Conservation (phyloP, 30 jellyfish, hydroid and myxozoan species). For the Cassiopea andromeda region DNA sequence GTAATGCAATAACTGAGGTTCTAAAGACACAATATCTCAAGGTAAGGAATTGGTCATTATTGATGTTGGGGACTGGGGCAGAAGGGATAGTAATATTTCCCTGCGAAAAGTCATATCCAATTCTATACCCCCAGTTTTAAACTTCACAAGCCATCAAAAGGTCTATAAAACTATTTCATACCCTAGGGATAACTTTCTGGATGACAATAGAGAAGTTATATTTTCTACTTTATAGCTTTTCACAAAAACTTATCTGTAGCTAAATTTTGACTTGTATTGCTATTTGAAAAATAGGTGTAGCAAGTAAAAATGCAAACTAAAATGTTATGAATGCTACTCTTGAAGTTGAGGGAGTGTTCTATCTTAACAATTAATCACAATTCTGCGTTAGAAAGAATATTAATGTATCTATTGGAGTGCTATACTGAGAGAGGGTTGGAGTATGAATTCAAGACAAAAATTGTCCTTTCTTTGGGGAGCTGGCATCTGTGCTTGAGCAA, state of each 20-base stretch:
- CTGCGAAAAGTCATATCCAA: background rate
- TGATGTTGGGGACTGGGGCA: background rate
- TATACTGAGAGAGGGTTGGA: background rate
- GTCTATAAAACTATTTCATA: background rate
- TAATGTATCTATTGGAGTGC: background rate
- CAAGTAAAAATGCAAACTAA: too few species aligned
- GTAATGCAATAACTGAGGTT: constrained; percentile 23
- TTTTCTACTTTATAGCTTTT: background rate
- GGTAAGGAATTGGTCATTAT: background rate
- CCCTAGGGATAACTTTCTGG: background rate
- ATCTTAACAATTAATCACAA: background rate
- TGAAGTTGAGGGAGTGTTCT: too few species aligned
- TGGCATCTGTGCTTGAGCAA: constrained; percentile 4
- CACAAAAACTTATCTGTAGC: background rate
- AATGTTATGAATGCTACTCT: too few species aligned
- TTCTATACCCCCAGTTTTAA: background rate
- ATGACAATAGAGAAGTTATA: background rate
- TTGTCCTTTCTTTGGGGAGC: background rate
- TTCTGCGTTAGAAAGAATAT: background rate
- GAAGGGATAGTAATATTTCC: background rate
- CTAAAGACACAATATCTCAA: constrained; percentile 14
- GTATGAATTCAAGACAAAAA: background rate
- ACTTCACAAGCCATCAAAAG: background rate
- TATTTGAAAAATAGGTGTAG: background rate
- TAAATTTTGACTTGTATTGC: background rate